These are phyloP conservation scores for Metellina segmentata DNA, from an alignment of 2,888 invertebrate species.

Conservation along the genomic window DNA sequence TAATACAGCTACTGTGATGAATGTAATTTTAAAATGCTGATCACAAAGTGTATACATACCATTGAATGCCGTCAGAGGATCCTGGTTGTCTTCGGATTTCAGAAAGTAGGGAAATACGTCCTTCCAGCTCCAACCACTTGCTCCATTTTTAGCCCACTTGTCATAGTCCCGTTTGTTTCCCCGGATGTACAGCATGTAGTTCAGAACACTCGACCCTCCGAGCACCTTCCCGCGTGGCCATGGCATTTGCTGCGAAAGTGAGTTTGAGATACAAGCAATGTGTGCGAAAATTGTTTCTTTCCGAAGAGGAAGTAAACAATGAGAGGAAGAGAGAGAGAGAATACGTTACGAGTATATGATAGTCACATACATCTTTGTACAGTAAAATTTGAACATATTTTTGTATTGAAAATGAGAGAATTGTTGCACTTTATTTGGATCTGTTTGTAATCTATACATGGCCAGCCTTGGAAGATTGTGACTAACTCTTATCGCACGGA, in stretches of 20 bases:
- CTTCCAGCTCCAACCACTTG: conserved; percentile 89
- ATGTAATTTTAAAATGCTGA: background rate
- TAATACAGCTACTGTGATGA: background rate
- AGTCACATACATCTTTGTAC: no score
- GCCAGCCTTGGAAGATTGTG: no score
- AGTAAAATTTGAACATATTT: no score
- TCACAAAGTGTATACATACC: conserved; percentile 58
- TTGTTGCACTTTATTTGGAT: no score
- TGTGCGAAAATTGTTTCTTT: no score
- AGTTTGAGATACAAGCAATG: no score
- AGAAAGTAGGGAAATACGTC: conserved; percentile 78
- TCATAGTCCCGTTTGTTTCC: conserved; percentile 93
- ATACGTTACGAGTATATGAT: no score
- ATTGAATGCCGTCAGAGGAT: conserved; percentile 77
- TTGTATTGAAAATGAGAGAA: no score
- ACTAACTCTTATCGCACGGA: no score
- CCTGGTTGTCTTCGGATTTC: conserved; percentile 78
- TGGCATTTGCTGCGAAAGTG: conserved; percentile 70
- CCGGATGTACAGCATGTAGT: conserved; percentile 94
- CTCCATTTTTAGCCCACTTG: conserved; percentile 91
- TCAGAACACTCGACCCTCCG: conserved; percentile 92
- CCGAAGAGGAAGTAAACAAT: no score
- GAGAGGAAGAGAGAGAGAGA: no score
- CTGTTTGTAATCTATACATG: no score
- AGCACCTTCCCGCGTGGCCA: conserved; percentile 96